A percentile compares a stretch with the other conserved stretches of the same genome.
These are phyloP conservation scores for Prunella fulvescens DNA, from an alignment of 2,113 vertebrate species.

Conservation along the genomic window DNA sequence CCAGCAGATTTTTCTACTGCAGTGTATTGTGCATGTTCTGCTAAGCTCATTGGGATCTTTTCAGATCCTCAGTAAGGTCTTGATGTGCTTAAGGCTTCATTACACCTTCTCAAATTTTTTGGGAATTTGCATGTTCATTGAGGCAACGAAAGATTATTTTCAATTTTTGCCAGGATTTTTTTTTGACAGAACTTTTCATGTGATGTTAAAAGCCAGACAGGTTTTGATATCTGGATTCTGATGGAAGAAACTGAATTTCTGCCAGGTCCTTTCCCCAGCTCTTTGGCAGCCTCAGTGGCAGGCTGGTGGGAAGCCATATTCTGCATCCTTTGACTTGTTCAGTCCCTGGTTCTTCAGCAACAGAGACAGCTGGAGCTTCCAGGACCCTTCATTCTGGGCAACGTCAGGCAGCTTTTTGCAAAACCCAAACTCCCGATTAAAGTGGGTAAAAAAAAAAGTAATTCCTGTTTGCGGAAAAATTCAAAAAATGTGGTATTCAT, in stretches of 20 bases:
- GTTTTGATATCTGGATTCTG: conserved; percentile 30
- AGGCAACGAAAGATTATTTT: neutral
- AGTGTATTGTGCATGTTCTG: neutral
- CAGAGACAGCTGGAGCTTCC: conserved; percentile 3
- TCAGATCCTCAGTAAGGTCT: neutral
- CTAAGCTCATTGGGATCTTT: neutral
- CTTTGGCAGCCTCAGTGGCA: conserved; percentile 7
- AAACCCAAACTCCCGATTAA: neutral
- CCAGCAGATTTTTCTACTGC: neutral
- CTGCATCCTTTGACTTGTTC: neutral
- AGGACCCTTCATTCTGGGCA: conserved; percentile 9
- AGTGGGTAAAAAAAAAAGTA: neutral
- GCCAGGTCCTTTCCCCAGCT: conserved; percentile 1
- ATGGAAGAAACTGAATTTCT: conserved; percentile 7
- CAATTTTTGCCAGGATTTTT: neutral
- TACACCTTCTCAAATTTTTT: neutral
- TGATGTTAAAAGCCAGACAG: neutral
- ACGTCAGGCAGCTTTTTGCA: neutral
- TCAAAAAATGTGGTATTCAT: neutral
- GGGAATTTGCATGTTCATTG: neutral
- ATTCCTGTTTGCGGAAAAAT: neutral
- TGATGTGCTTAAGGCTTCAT: neutral
- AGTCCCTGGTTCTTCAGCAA: neutral
- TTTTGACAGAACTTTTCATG: neutral
- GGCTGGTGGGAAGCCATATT: neutral